These are phyloP conservation scores for Mactromeris polynyma DNA, from an alignment of 2,888 invertebrate species.

Conservation along the genomic window DNA sequence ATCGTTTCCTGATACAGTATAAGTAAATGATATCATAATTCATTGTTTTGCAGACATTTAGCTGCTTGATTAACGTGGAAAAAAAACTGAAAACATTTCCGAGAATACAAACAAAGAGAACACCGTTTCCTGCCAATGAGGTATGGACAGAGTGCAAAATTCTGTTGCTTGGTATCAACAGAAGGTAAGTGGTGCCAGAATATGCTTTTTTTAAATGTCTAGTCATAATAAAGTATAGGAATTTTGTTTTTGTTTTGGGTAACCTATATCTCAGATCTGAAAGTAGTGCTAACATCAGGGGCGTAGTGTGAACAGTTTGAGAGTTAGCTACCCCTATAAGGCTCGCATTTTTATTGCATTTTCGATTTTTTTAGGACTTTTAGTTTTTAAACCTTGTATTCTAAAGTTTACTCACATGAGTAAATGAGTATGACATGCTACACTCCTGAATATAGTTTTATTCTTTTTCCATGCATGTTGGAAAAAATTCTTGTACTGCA, in stretches of 20 bases:
- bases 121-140: conserved; percentile 50
- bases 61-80: background rate
- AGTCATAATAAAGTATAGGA: background rate
- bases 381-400: too few species aligned
- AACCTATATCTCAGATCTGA: too few species aligned
- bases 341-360: too few species aligned
- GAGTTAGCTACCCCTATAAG: too few species aligned
- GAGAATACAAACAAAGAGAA: background rate
- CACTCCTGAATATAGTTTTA: too few species aligned
- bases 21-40: background rate
- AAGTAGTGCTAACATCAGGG: background rate
- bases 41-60: background rate
- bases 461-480: too few species aligned
- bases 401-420: too few species aligned
- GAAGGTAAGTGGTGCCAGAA: conserved; percentile 72
- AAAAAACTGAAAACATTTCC: background rate
- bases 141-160: conserved; percentile 84
- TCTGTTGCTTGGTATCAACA: conserved; percentile 85
- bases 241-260: background rate
- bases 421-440: too few species aligned
- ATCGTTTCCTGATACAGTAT: background rate
- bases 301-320: background rate
- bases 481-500: too few species aligned
- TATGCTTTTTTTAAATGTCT: background rate
- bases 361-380: too few species aligned